Evolutionary conservation across 2,797 vertebrate species (phyloP).

Genomic region (Eidolon dupreanum): DNA sequence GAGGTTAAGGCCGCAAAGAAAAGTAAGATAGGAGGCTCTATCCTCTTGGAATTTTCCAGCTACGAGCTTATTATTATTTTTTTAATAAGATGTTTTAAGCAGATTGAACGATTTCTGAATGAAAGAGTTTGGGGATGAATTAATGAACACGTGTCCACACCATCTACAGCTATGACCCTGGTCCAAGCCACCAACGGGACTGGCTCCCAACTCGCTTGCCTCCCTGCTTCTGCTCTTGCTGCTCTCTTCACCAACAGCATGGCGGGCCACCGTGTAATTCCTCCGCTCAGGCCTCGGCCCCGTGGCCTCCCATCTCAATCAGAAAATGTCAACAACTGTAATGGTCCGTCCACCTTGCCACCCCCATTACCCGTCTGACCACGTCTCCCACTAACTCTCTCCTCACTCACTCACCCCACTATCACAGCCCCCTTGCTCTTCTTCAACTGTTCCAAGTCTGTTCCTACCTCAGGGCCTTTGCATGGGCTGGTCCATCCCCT

Average conservation of each 20-base stretch:
- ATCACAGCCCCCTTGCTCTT: not conserved
- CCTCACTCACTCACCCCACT: fast-evolving
- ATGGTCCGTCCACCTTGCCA: not conserved
- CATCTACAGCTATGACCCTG: fast-evolving
- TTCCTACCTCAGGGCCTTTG: not conserved
- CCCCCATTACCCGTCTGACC: not conserved
- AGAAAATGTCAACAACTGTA: not conserved
- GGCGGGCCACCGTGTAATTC: not conserved
- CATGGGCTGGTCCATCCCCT: not conserved
- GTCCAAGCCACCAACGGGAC: not conserved
- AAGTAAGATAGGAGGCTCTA: not conserved
- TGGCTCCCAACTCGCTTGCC: not conserved
- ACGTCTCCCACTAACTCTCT: too few species aligned
- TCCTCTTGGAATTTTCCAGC: not conserved
- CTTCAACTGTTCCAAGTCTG: not conserved
- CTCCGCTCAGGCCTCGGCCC: too few species aligned
- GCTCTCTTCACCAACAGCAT: not conserved
- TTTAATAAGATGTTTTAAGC: not conserved
- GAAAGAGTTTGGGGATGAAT: not conserved
- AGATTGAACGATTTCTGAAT: not conserved
- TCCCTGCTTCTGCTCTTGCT: not conserved
- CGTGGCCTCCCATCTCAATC: not conserved
- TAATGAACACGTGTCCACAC: not conserved
- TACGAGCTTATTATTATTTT: not conserved
- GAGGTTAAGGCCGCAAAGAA: not conserved